Base-by-base conservation (phyloP, 1,140 invertebrate genomes). In the Papilio helenus region DNA sequence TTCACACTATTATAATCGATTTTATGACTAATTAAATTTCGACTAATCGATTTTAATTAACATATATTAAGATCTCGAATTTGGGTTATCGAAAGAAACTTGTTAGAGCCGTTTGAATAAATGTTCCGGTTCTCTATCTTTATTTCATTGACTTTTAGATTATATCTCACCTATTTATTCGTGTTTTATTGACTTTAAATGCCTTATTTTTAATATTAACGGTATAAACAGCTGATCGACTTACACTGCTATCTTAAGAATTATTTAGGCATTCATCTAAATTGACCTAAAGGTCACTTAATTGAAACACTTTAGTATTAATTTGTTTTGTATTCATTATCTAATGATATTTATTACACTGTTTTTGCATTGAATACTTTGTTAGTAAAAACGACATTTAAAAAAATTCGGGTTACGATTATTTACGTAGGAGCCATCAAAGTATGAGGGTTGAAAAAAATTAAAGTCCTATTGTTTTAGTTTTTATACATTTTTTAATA, bases 1-100 rank as follows among this genome's bases (percentile, higher is more conserved):
- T 68, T 68, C 61, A 68, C 61, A 68, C 61, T 26, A 61, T 58
- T 10, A 26, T 68, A 68, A 68, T 68, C 61, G 61, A 68, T 68
- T 68, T 68, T 68, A 68, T 68, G 12, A 68, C 23, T 68, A 68
- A 68, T 68, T 68, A 68, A 68, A 34, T 29, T 23, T 68, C 61
- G 4, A 16, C 34, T 68, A 68, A 68, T 68, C 14, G 61, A 68
- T 68, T 68, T 68, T 29, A 29, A 68, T 68, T 68, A 68, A 68
- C 61, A 68, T 68, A 68, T 34, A 61, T 68, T 29, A 68, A 34
- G 12, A 68, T 68, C 23, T 68, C 26, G 26, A 68, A 68, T 68
- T 29, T 68, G 26, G 26, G 61, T 29, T 68, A 29, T 16, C 5
- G 18, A 16, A 68, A 12, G 58, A 61, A 61, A 61, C 58, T 23